phyloP scores from a whole-genome alignment of 2,113 vertebrate species.

The Tragelaphus scriptus region DNA sequence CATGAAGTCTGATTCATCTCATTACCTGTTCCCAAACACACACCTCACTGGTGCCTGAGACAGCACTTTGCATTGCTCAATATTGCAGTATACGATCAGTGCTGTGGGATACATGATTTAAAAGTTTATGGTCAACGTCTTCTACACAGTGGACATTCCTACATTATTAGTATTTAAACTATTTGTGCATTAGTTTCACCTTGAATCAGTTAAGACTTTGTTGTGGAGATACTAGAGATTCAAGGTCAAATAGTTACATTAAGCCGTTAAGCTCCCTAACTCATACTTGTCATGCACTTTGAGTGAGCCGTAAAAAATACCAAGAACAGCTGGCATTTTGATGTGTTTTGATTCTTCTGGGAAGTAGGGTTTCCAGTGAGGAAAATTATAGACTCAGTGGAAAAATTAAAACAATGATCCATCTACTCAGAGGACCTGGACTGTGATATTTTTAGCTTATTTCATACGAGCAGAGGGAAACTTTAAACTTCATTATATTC shows the following conservation, averaged over 20 bases:
- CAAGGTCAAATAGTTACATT: not conserved
- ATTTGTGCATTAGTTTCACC: not conserved
- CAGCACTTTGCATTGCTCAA: not conserved
- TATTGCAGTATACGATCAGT: not conserved
- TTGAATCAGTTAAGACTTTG: not conserved
- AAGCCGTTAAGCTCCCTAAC: not conserved
- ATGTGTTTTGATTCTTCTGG: not conserved
- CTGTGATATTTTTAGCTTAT: not conserved
- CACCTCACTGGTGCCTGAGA: not conserved
- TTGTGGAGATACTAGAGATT: not conserved
- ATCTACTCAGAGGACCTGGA: not conserved
- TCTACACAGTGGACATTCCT: not conserved
- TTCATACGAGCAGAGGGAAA: not conserved
- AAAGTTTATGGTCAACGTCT: not conserved
- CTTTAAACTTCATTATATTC: not conserved
- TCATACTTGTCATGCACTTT: not conserved
- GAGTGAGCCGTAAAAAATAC: not conserved
- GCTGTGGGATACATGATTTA: not conserved
- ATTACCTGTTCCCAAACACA: not conserved
- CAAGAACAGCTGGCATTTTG: constrained; percentile 21
- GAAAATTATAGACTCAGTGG: constrained; percentile 15
- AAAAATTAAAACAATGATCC: constrained; percentile 21
- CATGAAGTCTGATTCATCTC: not conserved
- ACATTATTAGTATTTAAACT: not conserved
- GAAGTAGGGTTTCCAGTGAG: constrained; percentile 28